Evolutionary conservation across 2,113 vertebrate species (phyloP), one percentile per base, ranked within the genome.

Genomic region (Myotis brandtii): DNA sequence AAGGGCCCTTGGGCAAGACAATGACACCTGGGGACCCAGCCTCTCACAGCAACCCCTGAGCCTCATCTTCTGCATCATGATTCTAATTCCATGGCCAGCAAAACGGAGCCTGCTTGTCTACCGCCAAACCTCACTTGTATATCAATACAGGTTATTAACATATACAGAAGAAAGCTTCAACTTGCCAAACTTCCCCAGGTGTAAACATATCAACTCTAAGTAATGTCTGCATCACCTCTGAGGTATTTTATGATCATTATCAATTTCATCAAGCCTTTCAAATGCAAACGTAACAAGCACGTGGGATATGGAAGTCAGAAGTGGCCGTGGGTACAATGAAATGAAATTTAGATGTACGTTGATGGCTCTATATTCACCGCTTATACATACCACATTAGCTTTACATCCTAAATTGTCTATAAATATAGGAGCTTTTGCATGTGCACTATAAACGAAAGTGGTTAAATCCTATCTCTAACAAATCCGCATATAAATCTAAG

Each of bases 341-440:
- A 94, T 93, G 67, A 89, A 84, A 56, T 87, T 87, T 85, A 89
- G 52, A 21, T 85, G 93, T 89, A 87, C 9, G 48, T 1, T 14
- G 46, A 66, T 70, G 30, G 50, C 80, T 69, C 52, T 1, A 46
- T 37, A 62, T 32, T 79, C 16, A 3, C 34, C 77, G 21, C 27
- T 77, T 75, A 70, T 90, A 92, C 89, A 89, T 69, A 89, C 67
- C 43, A 89, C n/a, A 27, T 20, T 62, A 6, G 56, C 76, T 75
- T 76, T 75, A 27, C 16, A 32, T 88, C 70, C 43, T n/a, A n/a
- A 72, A 69, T 48, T 46, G 2, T 84, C 75, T 76, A 46, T 34
- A 81, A 69, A 86, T 20, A 50, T 30, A 89, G 34, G 32, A 56
- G 50, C 17, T 73, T 91, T 86, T 43, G 43, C 20, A 40, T 0